phyloP scores from a whole-genome alignment of 2,797 vertebrate genomes.

The Propithecus deckenii region DNA sequence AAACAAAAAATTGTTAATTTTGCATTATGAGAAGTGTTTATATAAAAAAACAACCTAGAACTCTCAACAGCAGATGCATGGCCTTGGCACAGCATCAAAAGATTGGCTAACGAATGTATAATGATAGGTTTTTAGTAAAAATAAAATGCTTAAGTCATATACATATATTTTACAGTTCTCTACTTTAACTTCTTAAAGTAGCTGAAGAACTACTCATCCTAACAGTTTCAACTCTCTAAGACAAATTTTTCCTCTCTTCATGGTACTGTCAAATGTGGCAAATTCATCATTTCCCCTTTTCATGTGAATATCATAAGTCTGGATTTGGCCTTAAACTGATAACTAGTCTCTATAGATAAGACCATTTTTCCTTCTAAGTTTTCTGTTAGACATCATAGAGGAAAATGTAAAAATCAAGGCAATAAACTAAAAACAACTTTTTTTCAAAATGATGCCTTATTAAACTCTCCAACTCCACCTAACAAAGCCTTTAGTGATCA shows the following conservation, averaged over 20 bases:
- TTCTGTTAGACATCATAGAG: background rate
- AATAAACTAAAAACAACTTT: background rate
- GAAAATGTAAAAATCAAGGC: constrained; percentile 38
- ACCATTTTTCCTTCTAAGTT: background rate
- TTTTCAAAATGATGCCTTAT: background rate
- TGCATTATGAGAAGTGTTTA: background rate
- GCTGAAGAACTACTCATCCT: background rate
- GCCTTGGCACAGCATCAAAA: background rate
- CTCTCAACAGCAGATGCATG: background rate
- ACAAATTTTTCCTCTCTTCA: background rate
- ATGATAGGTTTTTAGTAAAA: constrained; percentile 42
- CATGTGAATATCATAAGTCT: background rate
- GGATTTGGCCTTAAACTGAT: background rate
- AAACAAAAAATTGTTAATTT: constrained; percentile 34
- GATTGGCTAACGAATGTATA: constrained; percentile 1
- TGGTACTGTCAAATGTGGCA: background rate
- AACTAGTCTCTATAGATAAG: background rate
- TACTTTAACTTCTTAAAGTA: background rate
- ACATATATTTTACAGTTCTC: background rate
- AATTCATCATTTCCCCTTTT: background rate
- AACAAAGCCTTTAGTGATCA: constrained; percentile 49
- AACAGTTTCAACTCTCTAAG: constrained; percentile 1
- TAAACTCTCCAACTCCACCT: constrained; percentile 23
- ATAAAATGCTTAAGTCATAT: background rate
- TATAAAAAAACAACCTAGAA: background rate